Base-by-base conservation (phyloP, 2,888 invertebrate species). In the Drosophila longiperda region DNA sequence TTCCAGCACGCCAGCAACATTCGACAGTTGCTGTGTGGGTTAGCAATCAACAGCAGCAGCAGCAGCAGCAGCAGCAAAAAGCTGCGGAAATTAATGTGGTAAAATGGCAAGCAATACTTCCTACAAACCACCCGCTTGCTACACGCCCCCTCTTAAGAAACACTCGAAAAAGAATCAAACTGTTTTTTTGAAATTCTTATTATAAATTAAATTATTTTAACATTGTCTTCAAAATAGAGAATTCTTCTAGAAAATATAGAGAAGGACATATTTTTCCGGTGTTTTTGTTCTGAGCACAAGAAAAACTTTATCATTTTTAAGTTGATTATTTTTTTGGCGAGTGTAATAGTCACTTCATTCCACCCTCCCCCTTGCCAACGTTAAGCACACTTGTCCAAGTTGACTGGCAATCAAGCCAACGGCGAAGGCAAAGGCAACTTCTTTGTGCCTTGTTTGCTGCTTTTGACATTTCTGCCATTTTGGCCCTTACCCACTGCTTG, bases 41-140 rank as follows among this genome's bases (percentile, higher is more conserved):
- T 54, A 76, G 75, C 45, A 45, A 23, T 78, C 87, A 83, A 73
- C 82, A 73, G 60, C 64, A 69, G 62, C 54, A 59, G 23, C 66
- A 53, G 15, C 29, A 60, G 40, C n/a, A 63, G n/a, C n/a, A n/a
- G n/a, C n/a, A n/a, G n/a, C n/a, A 57, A 66, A 57, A 45, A 76
- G 80, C 76, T 75, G 70, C 76, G 80, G 76, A 89, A 89, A 90
- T 90, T 89, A 90, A 90, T 89, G 88, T 87, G 85, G 85, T 83
- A 83, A 86, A 84, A 75, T 82, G 83, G 83, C 81, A 86, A 42
- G 38, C 65, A 59, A 34, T 34, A 45, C 33, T 40, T 40, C n/a
- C 40, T n/a, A 9, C 17, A 59, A 20, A 11, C 34, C 15, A 17
- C 5, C 29, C 42, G 7, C 54, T 40, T 4, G 15, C 9, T 36